Percentiles rank a stretch among this genome's conserved stretches.
Conservation (phyloP, 2,797 vertebrate species). For the Gymnocypris eckloni region DNA sequence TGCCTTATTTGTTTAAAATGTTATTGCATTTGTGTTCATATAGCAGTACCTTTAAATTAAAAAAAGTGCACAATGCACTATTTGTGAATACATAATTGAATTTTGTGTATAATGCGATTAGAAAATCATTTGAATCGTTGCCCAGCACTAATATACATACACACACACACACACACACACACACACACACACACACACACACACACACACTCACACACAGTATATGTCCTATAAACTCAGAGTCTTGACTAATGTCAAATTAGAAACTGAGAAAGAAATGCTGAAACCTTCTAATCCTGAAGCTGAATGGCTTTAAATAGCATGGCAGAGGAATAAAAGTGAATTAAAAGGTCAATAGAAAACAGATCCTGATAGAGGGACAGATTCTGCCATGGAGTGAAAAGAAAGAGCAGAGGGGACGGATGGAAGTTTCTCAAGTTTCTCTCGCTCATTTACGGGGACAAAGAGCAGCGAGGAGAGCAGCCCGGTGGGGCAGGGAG, state of each 20-base stretch:
- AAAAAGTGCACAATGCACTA: too few relatives aligned
- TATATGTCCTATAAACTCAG: not conserved
- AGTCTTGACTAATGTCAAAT: constrained; percentile 20
- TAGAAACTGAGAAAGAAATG: constrained; percentile 29
- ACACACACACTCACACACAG: not conserved
- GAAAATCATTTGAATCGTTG: too few relatives aligned
- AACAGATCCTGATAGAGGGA: constrained; percentile 45
- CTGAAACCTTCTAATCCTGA: constrained; percentile 31
- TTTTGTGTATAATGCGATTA: too few relatives aligned
- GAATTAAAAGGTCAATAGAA: constrained; percentile 58
- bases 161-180: not conserved
- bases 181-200: not conserved
- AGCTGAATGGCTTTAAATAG: constrained; percentile 40
- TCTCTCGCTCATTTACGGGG: constrained; percentile 58
- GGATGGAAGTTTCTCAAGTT: constrained; percentile 74
- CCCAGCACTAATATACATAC: not conserved
- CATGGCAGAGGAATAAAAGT: constrained; percentile 42
- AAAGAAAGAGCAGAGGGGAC: constrained; percentile 62
- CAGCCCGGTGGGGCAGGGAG: constrained; percentile 65
- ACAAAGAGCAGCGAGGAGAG: constrained; percentile 64
- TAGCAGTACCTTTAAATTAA: too few relatives aligned
- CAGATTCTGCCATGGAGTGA: constrained; percentile 45
- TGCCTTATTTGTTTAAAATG: too few relatives aligned
- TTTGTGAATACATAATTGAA: too few relatives aligned
- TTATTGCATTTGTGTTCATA: too few relatives aligned